Percentiles rank a stretch among this genome's conserved stretches.
These are phyloP conservation scores for Oasisia sp. DNA, from an alignment of 2,888 invertebrate species.

Conservation along the genomic window DNA sequence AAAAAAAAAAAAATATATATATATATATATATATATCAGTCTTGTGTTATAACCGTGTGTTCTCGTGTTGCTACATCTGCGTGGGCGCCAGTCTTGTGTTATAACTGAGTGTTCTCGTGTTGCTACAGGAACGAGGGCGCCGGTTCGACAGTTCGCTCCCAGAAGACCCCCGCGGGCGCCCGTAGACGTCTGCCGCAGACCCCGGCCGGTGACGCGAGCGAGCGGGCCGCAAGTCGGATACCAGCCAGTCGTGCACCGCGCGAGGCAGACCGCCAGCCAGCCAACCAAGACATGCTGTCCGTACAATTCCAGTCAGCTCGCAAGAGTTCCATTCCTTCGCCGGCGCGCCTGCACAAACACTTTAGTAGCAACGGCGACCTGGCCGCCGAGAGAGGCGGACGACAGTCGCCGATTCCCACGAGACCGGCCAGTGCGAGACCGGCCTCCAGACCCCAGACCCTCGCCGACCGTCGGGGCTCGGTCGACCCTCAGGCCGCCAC, in stretches of 20 bases:
- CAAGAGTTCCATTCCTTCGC: conserved; percentile 8
- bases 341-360: conserved; percentile 23
- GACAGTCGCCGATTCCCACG: not conserved
- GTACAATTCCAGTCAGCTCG: not conserved
- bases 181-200: conserved; percentile 18
- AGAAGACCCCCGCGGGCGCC: not conserved
- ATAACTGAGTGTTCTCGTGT: not conserved
- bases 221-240: not conserved
- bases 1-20: no score
- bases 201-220: not conserved
- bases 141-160: not conserved
- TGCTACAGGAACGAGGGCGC: not conserved
- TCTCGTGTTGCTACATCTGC: no score
- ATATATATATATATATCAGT: no score
- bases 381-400: conserved; percentile 20
- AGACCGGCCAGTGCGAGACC: conserved; percentile 22
- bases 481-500: not conserved
- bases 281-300: not conserved
- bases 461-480: not conserved
- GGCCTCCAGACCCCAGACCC: conserved; percentile 18
- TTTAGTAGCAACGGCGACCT: conserved; percentile 26
- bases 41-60: no score
- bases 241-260: not conserved
- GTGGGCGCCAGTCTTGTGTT: not conserved
- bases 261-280: not conserved